Evolutionary conservation across 2,113 vertebrate species (phyloP).

Genomic region (Pteruthius melanotis): DNA sequence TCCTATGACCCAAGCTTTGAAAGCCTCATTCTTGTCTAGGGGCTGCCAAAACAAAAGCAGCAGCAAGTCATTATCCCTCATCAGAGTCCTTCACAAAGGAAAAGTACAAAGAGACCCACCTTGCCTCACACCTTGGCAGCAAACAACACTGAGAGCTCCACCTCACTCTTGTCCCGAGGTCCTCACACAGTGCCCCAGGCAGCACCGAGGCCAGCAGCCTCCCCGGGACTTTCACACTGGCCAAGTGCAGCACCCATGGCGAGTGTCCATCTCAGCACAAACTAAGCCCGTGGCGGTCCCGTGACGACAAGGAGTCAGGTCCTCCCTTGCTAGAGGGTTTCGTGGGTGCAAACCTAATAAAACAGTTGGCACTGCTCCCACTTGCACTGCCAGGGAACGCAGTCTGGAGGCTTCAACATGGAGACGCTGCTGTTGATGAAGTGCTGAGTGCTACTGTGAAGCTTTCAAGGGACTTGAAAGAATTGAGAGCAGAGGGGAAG

Average conservation of each 20-base stretch:
- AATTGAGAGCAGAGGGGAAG: background rate
- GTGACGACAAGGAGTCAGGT: background rate
- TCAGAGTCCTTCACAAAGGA: background rate
- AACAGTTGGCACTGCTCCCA: background rate
- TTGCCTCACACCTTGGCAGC: background rate
- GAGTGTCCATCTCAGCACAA: no score
- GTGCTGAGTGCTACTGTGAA: background rate
- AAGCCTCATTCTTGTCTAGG: background rate
- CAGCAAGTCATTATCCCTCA: background rate
- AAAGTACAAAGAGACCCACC: background rate
- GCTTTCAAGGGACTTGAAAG: slow-evolving; percentile 33
- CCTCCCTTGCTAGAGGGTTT: background rate
- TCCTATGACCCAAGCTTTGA: background rate
- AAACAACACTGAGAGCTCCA: background rate
- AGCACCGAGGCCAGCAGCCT: background rate
- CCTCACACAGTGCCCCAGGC: rapidly evolving
- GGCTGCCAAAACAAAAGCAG: background rate
- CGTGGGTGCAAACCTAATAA: slow-evolving; percentile 28
- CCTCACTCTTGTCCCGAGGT: background rate
- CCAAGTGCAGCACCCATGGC: background rate
- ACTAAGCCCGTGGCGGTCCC: rapidly evolving
- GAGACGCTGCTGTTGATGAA: background rate
- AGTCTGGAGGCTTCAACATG: background rate
- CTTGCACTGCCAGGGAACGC: background rate
- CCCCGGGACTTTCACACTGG: background rate